phyloP scores from a whole-genome alignment of 1,140 invertebrate species.

The Drosophila parvula region DNA sequence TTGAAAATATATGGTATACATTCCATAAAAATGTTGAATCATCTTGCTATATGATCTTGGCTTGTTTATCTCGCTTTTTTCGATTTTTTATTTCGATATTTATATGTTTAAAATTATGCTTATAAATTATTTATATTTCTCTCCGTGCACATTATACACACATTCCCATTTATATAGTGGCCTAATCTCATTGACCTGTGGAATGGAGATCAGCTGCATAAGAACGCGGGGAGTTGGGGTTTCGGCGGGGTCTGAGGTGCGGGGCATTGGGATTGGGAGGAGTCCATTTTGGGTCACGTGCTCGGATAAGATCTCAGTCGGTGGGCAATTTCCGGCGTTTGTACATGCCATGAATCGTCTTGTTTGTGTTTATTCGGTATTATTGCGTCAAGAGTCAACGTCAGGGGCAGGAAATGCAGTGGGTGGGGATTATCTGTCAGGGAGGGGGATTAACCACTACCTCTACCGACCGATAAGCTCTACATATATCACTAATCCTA shows the following conservation, averaged over 20 bases:
- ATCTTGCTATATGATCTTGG: too few relatives aligned
- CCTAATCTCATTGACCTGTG: constrained; percentile 70
- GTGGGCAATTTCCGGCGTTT: constrained; percentile 77
- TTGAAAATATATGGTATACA: too few relatives aligned
- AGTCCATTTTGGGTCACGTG: constrained; percentile 67
- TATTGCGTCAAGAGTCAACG: constrained; percentile 56
- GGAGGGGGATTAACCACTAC: constrained; percentile 31
- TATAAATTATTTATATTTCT: background rate
- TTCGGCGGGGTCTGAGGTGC: background rate
- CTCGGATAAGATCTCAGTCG: constrained; percentile 77
- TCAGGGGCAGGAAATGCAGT: constrained; percentile 52
- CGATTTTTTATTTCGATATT: too few relatives aligned
- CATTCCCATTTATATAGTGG: constrained; percentile 47
- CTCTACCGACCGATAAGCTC: constrained; percentile 9
- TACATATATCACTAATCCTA: constrained; percentile 19
- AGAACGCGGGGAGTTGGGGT: constrained; percentile 4
- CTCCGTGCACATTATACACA: constrained; percentile 19
- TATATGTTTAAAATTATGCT: too few relatives aligned
- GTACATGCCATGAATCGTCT: constrained; percentile 72
- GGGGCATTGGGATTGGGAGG: constrained; percentile 9
- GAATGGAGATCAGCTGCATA: constrained; percentile 27
- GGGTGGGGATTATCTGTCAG: constrained; percentile 10
- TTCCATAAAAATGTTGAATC: background rate
- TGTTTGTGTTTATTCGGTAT: constrained; percentile 64
- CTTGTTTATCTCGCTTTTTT: too few relatives aligned